These are phyloP conservation scores for Dendrocincla tyrannina DNA, from an alignment of 2,797 vertebrate species.

Conservation along the genomic window DNA sequence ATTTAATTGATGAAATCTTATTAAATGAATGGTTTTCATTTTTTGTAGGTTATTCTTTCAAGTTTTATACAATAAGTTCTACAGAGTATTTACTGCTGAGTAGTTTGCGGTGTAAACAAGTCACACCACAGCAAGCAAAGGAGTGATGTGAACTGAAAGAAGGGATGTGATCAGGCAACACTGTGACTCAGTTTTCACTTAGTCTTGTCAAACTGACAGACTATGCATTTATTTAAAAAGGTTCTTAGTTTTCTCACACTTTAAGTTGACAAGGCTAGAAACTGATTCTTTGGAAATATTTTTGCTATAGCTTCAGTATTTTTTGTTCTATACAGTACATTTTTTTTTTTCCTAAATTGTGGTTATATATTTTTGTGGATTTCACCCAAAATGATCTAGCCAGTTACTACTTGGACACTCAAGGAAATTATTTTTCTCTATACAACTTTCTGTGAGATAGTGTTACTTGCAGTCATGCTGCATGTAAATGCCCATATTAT, in stretches of 20 bases:
- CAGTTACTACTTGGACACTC: slow-evolving; percentile 59
- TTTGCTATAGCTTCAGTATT: not conserved
- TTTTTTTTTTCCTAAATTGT: not conserved
- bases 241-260: not conserved
- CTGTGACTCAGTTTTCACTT: not conserved
- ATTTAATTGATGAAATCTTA: not conserved
- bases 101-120: not conserved
- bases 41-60: not conserved
- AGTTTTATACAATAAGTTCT: not conserved
- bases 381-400: slow-evolving; percentile 71
- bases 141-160: not conserved
- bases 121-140: not conserved
- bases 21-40: not conserved
- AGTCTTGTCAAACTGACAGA: not conserved
- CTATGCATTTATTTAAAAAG: not conserved
- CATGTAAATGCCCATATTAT: not conserved
- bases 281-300: not conserved
- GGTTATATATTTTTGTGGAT: slow-evolving; percentile 34
- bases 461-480: not conserved
- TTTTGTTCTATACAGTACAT: not conserved
- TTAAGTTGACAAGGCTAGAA: not conserved
- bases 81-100: not conserved
- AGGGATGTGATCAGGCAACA: not conserved
- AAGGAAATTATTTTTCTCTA: slow-evolving; percentile 39
- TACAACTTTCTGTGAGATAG: not conserved